Percentiles rank a stretch among this genome's conserved stretches.
Evolutionary conservation across 2,888 invertebrate species (phyloP).

Genomic region (Apantesis nais): DNA sequence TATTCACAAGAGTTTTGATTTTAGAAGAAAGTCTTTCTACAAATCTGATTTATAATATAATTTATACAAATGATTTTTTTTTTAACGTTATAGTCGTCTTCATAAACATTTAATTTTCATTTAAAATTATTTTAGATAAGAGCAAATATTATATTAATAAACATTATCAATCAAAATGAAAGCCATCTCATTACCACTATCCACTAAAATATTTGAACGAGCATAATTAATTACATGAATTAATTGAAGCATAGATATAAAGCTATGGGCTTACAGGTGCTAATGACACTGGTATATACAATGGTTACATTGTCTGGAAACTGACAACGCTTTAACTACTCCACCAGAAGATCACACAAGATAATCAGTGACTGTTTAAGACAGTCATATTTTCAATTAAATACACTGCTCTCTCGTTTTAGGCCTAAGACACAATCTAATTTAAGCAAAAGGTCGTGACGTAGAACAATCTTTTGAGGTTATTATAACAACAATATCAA

Average conservation of each 20-base stretch:
- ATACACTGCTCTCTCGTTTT: constrained; percentile 29
- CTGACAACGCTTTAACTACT: constrained; percentile 51
- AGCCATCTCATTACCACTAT: constrained; percentile 30
- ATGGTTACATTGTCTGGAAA: constrained; percentile 31
- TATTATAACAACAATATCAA: background rate
- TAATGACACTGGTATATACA: constrained; percentile 37
- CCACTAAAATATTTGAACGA: constrained; percentile 22
- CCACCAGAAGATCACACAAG: constrained; percentile 50
- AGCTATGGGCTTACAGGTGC: constrained; percentile 35
- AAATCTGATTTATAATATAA: background rate
- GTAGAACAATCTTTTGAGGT: background rate
- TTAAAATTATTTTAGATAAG: background rate
- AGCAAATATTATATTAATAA: background rate
- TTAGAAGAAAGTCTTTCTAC: no score
- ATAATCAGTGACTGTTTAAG: constrained; percentile 49
- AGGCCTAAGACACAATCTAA: background rate
- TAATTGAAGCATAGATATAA: constrained; percentile 38
- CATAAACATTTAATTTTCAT: background rate
- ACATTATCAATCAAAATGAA: constrained; percentile 26
- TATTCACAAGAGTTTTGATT: no score
- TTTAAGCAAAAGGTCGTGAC: background rate
- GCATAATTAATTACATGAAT: constrained; percentile 41
- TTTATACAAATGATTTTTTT: background rate
- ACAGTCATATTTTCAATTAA: constrained; percentile 60
- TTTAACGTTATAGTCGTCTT: background rate